These are phyloP conservation scores for Cecidostiba fungosa DNA, from an alignment of 2,888 invertebrate species.

Conservation along the genomic window DNA sequence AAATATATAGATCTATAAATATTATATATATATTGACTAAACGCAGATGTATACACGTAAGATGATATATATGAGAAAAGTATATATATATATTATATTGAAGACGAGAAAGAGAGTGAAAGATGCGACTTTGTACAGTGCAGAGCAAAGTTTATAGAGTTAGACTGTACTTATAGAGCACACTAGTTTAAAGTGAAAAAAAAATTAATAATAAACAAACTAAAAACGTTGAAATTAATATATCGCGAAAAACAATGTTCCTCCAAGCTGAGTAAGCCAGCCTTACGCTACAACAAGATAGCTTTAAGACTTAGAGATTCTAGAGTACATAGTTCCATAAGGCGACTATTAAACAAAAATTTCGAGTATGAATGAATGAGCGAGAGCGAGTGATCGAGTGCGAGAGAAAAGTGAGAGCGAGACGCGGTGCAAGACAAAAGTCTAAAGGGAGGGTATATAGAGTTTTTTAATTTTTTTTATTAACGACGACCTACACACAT, in stretches of 20 bases:
- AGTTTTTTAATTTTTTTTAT: conserved; percentile 63
- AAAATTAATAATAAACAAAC: not conserved
- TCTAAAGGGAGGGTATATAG: conserved; percentile 46
- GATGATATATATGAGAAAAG: conserved; percentile 45
- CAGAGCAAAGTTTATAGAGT: conserved; percentile 59
- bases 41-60: conserved; percentile 43
- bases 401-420: no score
- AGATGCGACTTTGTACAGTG: conserved; percentile 57
- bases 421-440: conserved; percentile 32
- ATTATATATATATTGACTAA: conserved; percentile 45
- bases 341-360: conserved; percentile 27
- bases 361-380: not conserved
- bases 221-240: conserved; percentile 64
- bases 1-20: conserved; percentile 27
- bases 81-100: conserved; percentile 18
- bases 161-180: conserved; percentile 65
- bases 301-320: conserved; percentile 65
- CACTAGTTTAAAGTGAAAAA: conserved; percentile 60
- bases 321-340: conserved; percentile 54
- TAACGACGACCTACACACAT: not conserved
- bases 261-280: conserved; percentile 79
- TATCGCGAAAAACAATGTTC: conserved; percentile 77
- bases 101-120: not conserved
- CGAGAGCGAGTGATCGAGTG: conserved; percentile 15
- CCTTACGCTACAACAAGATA: conserved; percentile 73